Base-by-base conservation (phyloP, 1,140 invertebrate species). In the Geopemphigus sp. region DNA sequence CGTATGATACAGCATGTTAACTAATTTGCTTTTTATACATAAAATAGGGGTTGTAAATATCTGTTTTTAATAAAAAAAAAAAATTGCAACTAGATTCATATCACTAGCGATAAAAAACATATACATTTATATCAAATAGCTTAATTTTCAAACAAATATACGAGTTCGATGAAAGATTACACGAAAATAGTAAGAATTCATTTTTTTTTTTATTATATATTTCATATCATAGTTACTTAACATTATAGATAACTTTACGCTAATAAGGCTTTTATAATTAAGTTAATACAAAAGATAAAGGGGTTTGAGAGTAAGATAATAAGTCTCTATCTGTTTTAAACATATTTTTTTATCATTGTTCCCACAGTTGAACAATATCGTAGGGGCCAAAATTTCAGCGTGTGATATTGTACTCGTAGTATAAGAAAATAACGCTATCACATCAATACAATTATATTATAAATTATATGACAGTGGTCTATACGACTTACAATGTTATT, bases 401-500 rank as follows among this genome's bases (percentile, higher is more conserved):
- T 68, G 66, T 68, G 68, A 72, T 54, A 72, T 54, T 54, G 68
- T 54, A 54, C 47, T 72, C 50, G 47, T 72, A 72, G 68, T 72
- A 72, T 72, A 72, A 72, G 68, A 72, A 72, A 72, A 72, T 72
- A 72, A 54, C 11, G 50, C 68, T 72, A 72, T 72, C 47, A 72
- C 15, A 12, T 70, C 26, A 54, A 72, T 54, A 72, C 50, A 72
- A 29, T 72, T 54, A 63, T 17, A 63, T 63, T 32, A 63, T 17
- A 29, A 53, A 68, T 50, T 50, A 68, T 54, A 72, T 22, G 47
- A 54, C 24, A 54, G n/a, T 54, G 50, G 24, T 72, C 47, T 72
- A 72, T 8, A 39, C 29, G 68, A 53, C 47, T 53, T 53, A 29
- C 19, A 26, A 53, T 53, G 47, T 50, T 50, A 50, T 70, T 54